Conservation (phyloP, 2,888 invertebrate genomes). For the Oasisia sp. region DNA sequence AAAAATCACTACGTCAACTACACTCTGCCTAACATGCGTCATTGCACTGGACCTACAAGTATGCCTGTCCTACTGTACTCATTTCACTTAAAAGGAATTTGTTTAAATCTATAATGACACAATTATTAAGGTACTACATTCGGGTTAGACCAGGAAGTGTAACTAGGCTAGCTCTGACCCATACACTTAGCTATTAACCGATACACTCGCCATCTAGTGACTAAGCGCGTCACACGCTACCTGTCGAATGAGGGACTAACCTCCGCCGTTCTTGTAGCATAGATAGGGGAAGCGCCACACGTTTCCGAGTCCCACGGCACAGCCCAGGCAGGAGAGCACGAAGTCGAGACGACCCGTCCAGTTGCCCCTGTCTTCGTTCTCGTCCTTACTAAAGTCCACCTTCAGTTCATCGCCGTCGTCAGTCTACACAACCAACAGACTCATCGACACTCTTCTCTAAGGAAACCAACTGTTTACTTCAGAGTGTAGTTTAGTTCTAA, state of each 20-base stretch:
- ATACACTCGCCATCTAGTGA: background rate
- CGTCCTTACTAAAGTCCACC: slow-evolving; percentile 52
- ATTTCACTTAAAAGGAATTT: too few species aligned
- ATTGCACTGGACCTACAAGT: too few species aligned
- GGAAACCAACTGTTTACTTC: background rate
- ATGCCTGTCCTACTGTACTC: too few species aligned
- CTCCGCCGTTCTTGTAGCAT: slow-evolving; percentile 26
- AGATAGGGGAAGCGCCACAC: slow-evolving; percentile 72
- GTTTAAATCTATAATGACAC: too few species aligned
- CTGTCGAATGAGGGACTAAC: slow-evolving; percentile 46
- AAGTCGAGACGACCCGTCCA: slow-evolving; percentile 71
- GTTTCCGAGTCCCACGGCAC: slow-evolving; percentile 55
- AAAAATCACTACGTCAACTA: too few species aligned
- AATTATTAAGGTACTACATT: too few species aligned
- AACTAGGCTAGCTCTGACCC: too few species aligned
- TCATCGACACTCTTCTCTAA: background rate
- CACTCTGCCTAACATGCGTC: too few species aligned
- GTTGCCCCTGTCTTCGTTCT: slow-evolving; percentile 67
- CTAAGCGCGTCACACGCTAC: background rate
- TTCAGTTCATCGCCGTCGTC: background rate
- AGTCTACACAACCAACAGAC: background rate
- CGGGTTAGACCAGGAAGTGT: too few species aligned
- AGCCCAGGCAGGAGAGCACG: slow-evolving; percentile 57
- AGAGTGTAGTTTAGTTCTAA: background rate
- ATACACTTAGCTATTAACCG: too few species aligned